These are phyloP conservation scores for Odiellus spinosus DNA, from an alignment of 2,888 invertebrate genomes.

Conservation along the genomic window DNA sequence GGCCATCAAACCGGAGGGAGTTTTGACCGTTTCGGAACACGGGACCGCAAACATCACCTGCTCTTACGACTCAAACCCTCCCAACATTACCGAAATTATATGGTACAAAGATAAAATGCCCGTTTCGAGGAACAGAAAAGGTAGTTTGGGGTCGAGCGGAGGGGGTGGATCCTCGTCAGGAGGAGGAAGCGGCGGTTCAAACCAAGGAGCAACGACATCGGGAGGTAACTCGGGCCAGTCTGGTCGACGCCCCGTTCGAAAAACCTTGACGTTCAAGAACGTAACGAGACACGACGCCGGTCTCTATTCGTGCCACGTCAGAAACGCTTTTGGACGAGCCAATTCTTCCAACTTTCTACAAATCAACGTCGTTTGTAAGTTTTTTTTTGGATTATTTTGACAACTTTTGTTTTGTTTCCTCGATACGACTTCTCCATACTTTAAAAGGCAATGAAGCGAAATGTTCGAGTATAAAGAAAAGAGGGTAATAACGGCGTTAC, in stretches of 20 bases:
- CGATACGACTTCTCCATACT: no score
- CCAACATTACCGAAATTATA: conserved; percentile 51
- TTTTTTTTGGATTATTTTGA: no score
- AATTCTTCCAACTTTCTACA: conserved; percentile 54
- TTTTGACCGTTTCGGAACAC: conserved; percentile 64
- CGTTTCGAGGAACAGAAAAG: no score
- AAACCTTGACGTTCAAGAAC: conserved; percentile 57
- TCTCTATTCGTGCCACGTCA: conserved; percentile 62
- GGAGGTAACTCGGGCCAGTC: conserved; percentile 36
- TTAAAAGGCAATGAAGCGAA: no score
- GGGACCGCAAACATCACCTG: conserved; percentile 57
- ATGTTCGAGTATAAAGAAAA: no score
- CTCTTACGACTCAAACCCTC: conserved; percentile 71
- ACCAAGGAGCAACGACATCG: no score
- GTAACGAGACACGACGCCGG: conserved; percentile 63
- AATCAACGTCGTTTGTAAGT: conserved; percentile 70
- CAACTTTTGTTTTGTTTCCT: no score
- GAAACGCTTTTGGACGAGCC: conserved; percentile 60
- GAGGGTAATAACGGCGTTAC: neutral
- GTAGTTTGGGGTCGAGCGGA: no score
- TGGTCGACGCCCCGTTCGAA: conserved; percentile 38
- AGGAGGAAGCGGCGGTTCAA: no score
- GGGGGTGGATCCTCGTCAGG: no score
- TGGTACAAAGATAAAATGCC: conserved; percentile 39
- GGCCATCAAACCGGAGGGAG: conserved; percentile 47